Evolutionary conservation across 2,888 invertebrate genomes (phyloP).

Genomic region (Hymenopus coronatus): DNA sequence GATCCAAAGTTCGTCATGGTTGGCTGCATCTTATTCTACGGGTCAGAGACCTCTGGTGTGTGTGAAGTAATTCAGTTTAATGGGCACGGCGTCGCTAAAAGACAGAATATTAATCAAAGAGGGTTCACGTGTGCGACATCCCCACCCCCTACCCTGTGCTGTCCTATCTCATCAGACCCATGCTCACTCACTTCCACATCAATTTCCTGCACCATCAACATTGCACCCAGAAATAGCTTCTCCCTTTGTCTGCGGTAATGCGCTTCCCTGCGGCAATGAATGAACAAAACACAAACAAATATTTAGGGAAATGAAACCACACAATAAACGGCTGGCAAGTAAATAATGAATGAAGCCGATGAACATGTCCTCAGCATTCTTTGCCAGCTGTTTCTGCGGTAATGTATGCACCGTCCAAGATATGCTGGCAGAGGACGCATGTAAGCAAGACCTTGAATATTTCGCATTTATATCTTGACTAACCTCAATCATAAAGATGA

Average conservation of each 20-base stretch:
- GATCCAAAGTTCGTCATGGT: neutral
- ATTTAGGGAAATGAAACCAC: neutral
- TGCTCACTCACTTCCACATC: neutral
- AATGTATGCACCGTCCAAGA: neutral
- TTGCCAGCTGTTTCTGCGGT: neutral
- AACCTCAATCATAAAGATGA: neutral
- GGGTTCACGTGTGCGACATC: neutral
- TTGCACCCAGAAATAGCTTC: neutral
- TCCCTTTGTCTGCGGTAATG: neutral
- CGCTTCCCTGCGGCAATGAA: neutral
- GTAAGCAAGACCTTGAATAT: neutral
- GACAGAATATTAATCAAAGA: neutral
- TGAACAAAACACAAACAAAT: neutral
- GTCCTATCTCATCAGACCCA: neutral
- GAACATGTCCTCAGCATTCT: neutral
- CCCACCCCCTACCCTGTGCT: neutral
- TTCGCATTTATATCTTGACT: neutral
- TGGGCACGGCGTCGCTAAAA: neutral
- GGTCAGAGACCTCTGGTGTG: neutral
- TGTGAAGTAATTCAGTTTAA: neutral
- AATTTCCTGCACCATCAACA: constrained; percentile 7
- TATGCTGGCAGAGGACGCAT: neutral
- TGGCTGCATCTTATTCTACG: neutral
- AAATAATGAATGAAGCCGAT: neutral
- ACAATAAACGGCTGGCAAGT: neutral